Conservation (phyloP, 2,888 invertebrate genomes). For the Conistra vaccinii region DNA sequence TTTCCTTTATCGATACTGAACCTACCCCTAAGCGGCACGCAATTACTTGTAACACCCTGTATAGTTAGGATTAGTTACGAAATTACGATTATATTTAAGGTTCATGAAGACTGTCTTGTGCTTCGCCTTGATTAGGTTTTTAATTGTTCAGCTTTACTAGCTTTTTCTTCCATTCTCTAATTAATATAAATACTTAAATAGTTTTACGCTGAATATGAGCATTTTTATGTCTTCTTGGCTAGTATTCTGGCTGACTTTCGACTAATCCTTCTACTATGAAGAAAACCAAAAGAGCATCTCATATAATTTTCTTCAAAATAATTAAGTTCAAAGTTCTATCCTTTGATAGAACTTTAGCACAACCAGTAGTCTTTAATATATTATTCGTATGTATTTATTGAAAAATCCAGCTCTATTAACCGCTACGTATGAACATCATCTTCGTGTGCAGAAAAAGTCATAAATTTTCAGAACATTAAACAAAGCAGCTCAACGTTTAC, state of each 20-base stretch:
- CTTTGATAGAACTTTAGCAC: no score
- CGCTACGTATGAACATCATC: neutral
- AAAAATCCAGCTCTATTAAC: neutral
- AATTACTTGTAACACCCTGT: no score
- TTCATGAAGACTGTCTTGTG: no score
- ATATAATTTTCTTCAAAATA: neutral
- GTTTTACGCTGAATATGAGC: neutral
- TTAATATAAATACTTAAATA: neutral
- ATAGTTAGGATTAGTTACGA: no score
- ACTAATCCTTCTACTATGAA: neutral
- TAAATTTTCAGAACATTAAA: slow-evolving; percentile 4
- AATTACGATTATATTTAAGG: no score
- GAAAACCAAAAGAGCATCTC: neutral
- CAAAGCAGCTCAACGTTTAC: neutral
- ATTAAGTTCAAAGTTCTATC: neutral
- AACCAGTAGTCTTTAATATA: no score
- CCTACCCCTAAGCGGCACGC: no score
- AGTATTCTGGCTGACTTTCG: neutral
- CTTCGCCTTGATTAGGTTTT: neutral
- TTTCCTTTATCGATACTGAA: no score
- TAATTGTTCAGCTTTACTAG: neutral
- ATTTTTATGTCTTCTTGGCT: neutral
- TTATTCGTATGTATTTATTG: neutral
- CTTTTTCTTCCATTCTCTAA: neutral
- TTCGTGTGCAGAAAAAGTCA: neutral